phyloP scores from a whole-genome alignment of 1,140 invertebrate species.

The Acromyrmex heyeri region DNA sequence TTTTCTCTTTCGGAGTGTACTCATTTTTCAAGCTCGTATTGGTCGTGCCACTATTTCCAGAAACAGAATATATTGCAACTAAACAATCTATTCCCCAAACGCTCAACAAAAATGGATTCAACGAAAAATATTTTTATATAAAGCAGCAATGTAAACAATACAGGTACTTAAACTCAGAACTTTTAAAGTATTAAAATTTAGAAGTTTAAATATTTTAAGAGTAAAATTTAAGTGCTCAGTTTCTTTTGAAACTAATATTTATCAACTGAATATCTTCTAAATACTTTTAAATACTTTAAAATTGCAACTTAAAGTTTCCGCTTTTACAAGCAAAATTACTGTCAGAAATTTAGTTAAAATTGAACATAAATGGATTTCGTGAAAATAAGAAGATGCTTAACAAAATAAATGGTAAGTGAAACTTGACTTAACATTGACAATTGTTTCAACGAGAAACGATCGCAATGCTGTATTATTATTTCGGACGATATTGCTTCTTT shows the following conservation, averaged over 20 bases:
- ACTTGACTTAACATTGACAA: neutral
- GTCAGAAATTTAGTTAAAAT: neutral
- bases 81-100: conserved; percentile 33
- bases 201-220: neutral
- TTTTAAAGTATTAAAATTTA: neutral
- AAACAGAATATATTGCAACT: conserved; percentile 51
- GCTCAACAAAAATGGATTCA: neutral
- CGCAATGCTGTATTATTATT: conserved; percentile 21
- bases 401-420: neutral
- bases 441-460: conserved; percentile 3
- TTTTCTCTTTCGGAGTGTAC: conserved; percentile 45
- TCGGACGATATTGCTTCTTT: neutral
- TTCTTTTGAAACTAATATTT: conserved; percentile 8
- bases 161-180: neutral
- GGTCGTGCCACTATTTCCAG: conserved; percentile 31
- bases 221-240: neutral
- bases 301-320: neutral
- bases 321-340: neutral
- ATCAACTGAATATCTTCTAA: neutral
- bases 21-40: conserved; percentile 57
- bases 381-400: neutral
- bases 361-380: too few relatives aligned
- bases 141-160: neutral
- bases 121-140: neutral
- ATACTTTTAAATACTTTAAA: conserved; percentile 2